Percentiles rank a stretch among this genome's conserved stretches.
phyloP scores from a whole-genome alignment of 92 coral and sea anemone species.

The Parazoanthus darwini region DNA sequence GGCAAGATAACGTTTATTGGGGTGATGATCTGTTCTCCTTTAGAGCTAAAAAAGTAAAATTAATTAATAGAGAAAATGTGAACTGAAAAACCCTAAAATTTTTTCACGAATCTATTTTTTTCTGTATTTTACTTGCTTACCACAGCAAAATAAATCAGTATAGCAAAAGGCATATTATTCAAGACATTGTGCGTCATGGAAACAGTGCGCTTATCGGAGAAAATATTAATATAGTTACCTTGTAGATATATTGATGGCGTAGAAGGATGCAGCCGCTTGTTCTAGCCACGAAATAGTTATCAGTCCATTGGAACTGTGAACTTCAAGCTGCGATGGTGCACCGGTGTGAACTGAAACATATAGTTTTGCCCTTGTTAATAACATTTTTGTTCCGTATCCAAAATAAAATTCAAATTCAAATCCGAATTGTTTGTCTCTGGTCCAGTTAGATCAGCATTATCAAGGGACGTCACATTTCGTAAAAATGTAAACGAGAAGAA shows the following conservation, averaged over 20 bases:
- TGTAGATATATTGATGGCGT: conserved; percentile 12
- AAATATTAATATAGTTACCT: not conserved
- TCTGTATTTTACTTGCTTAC: too few species aligned
- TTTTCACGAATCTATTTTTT: too few species aligned
- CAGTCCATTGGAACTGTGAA: conserved; percentile 2
- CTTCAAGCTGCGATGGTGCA: not conserved
- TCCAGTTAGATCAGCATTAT: too few species aligned
- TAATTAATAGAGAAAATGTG: not conserved
- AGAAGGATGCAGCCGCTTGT: not conserved
- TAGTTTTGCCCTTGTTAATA: not conserved
- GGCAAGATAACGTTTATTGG: conserved; percentile 5
- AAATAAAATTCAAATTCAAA: too few species aligned
- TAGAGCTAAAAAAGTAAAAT: not conserved
- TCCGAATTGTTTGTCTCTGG: too few species aligned
- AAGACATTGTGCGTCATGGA: too few species aligned
- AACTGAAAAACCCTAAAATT: too few species aligned
- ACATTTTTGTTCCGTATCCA: not conserved
- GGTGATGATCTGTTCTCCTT: not conserved
- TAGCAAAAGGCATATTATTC: too few species aligned
- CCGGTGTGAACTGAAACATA: not conserved
- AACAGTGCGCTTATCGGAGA: too few species aligned
- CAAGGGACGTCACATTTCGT: too few species aligned
- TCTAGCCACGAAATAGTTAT: conserved; percentile 15
- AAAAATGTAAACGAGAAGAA: too few species aligned
- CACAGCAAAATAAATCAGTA: too few species aligned